Conservation (phyloP, 1,140 invertebrate genomes). For the Eurosta solidaginis region DNA sequence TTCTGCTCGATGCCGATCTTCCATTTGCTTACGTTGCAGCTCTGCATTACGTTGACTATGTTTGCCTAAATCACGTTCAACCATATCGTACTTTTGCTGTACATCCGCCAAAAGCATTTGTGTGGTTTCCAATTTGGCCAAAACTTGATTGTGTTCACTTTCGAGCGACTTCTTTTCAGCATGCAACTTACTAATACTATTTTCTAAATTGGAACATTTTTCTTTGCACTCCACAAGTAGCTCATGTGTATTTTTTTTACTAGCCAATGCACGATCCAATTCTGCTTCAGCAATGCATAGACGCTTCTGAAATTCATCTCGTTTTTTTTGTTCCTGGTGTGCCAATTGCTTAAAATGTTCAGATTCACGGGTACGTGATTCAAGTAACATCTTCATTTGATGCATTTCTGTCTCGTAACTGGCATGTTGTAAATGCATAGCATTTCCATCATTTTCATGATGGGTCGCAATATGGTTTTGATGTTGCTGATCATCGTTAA, state of each 20-base stretch:
- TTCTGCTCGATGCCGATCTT: slow-evolving; percentile 51
- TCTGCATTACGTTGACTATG: slow-evolving; percentile 47
- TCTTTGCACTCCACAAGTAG: slow-evolving; percentile 60
- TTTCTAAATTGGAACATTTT: slow-evolving; percentile 52
- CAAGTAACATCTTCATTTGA: slow-evolving; percentile 45
- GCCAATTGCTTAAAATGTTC: slow-evolving; percentile 42
- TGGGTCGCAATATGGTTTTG: not conserved
- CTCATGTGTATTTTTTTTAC: slow-evolving; percentile 63
- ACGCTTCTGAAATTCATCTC: slow-evolving; percentile 59
- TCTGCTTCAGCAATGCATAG: slow-evolving; percentile 62
- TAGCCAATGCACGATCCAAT: slow-evolving; percentile 62
- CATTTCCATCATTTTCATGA: slow-evolving; percentile 17
- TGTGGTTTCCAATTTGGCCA: slow-evolving; percentile 47
- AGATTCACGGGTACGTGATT: slow-evolving; percentile 46
- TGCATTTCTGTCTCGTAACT: slow-evolving; percentile 40
- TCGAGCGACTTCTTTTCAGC: slow-evolving; percentile 49
- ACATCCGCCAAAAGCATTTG: slow-evolving; percentile 46
- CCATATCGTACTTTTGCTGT: slow-evolving; percentile 52
- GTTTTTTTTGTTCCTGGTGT: slow-evolving; percentile 44
- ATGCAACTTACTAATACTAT: slow-evolving; percentile 46
- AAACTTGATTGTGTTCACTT: slow-evolving; percentile 43
- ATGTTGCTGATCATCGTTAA: slow-evolving; percentile 33
- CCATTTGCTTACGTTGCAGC: slow-evolving; percentile 44
- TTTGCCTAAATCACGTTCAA: slow-evolving; percentile 44
- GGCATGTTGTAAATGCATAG: not conserved